Conservation (phyloP, 2,888 invertebrate species). For the Serrognathus titanus region DNA sequence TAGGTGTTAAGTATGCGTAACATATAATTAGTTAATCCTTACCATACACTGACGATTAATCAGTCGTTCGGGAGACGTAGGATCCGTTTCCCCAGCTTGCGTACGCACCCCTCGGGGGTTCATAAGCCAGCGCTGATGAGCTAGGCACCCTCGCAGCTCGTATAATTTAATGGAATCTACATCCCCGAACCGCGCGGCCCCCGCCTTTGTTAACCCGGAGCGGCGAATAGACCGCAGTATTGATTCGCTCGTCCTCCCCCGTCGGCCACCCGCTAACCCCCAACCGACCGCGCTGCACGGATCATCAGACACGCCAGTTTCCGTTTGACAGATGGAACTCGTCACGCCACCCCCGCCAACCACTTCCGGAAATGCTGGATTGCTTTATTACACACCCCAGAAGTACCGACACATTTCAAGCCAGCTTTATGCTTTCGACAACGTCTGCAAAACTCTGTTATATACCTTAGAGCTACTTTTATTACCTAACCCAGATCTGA, state of each 20-base stretch:
- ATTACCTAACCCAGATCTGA: too few species aligned
- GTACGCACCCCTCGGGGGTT: neutral
- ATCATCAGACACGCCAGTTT: slow-evolving; percentile 29
- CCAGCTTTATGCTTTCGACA: too few species aligned
- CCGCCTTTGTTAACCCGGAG: slow-evolving; percentile 19
- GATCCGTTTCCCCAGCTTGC: too few species aligned
- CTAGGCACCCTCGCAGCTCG: slow-evolving; percentile 20
- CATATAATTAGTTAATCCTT: neutral
- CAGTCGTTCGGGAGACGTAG: too few species aligned
- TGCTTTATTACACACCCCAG: slow-evolving; percentile 24
- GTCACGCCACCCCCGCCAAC: slow-evolving; percentile 27
- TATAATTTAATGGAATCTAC: slow-evolving; percentile 27
- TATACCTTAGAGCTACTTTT: too few species aligned
- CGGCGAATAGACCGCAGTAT: slow-evolving; percentile 33
- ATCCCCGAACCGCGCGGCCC: slow-evolving; percentile 8
- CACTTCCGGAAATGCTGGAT: slow-evolving; percentile 25
- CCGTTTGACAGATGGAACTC: slow-evolving; percentile 35
- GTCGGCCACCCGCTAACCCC: slow-evolving; percentile 6
- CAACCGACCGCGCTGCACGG: neutral
- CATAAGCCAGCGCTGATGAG: slow-evolving; percentile 16
- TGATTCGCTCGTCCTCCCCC: slow-evolving; percentile 24
- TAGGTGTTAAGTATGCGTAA: neutral
- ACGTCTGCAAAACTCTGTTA: too few species aligned
- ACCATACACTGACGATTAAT: neutral
- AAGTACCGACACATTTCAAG: too few species aligned